phyloP scores from a whole-genome alignment of 1,140 invertebrate genomes.

The Pseudomyrmex pallidus region DNA sequence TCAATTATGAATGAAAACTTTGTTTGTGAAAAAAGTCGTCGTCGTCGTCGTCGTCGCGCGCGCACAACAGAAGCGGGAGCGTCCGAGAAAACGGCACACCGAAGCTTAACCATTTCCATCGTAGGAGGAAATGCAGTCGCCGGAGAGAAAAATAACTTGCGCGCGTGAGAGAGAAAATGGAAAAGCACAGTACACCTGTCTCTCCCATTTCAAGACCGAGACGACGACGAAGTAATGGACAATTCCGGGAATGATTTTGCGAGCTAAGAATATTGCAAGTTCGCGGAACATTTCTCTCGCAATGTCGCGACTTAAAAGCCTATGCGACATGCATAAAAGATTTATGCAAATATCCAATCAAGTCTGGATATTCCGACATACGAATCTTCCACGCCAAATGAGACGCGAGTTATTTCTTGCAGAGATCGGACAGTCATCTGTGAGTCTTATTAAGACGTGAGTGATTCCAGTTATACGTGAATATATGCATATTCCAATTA shows the following conservation, averaged over 20 bases:
- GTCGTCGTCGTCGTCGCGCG: no score
- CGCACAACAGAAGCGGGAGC: background rate
- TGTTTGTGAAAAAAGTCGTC: conserved; percentile 2
- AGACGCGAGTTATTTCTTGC: background rate
- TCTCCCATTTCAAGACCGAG: conserved; percentile 19
- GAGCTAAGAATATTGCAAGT: background rate
- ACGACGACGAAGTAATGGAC: conserved; percentile 22
- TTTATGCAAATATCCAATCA: conserved; percentile 60
- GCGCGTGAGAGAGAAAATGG: background rate
- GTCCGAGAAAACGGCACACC: background rate
- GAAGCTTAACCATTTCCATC: conserved; percentile 31
- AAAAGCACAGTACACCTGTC: conserved; percentile 23
- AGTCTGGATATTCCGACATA: background rate
- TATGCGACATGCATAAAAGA: conserved; percentile 64
- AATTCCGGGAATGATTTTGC: conserved; percentile 53
- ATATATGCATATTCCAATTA: background rate
- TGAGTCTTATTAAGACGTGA: conserved; percentile 20
- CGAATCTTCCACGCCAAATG: conserved; percentile 11
- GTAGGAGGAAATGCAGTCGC: background rate
- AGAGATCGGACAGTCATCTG: conserved; percentile 5
- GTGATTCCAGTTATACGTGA: background rate
- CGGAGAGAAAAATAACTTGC: background rate
- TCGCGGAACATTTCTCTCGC: conserved; percentile 3
- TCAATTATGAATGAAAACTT: conserved; percentile 42
- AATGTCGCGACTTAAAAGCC: conserved; percentile 32